phyloP scores from a whole-genome alignment of 2,797 vertebrate species.

The Linurgus olivaceus region DNA sequence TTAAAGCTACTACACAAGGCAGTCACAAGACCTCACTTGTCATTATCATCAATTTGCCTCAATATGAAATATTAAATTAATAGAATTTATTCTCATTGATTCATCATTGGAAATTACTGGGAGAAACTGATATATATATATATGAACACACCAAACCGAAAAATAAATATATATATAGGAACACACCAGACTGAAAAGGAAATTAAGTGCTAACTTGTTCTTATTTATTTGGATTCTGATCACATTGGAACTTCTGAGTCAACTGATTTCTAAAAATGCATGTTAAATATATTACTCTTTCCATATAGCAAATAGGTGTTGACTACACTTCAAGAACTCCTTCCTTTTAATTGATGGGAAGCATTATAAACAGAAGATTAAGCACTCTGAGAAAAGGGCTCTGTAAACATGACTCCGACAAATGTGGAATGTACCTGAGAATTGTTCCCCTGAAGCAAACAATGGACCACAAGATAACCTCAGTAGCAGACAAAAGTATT shows the following conservation, averaged over 20 bases:
- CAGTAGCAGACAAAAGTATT: not conserved
- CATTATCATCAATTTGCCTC: not conserved
- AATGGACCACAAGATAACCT: not conserved
- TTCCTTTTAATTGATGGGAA: constrained; percentile 28
- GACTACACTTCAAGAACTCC: not conserved
- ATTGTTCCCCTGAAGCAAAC: not conserved
- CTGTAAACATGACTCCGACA: constrained; percentile 36
- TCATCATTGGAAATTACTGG: not conserved
- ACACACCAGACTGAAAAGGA: not conserved
- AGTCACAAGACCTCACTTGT: not conserved
- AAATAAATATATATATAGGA: not conserved
- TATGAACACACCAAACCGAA: not conserved
- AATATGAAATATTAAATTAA: not conserved
- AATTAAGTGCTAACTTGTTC: not conserved
- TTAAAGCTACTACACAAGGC: not conserved
- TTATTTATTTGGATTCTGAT: not conserved
- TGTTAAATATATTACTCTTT: not conserved
- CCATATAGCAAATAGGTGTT: not conserved
- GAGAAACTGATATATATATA: not conserved
- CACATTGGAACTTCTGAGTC: not conserved
- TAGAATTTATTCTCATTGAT: not conserved
- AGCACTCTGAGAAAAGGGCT: not conserved
- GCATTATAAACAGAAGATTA: not conserved
- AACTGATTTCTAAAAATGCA: not conserved
- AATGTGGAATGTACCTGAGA: not conserved